Evolutionary conservation across 2,797 vertebrate species (phyloP).

Genomic region (Sebastes alutus): DNA sequence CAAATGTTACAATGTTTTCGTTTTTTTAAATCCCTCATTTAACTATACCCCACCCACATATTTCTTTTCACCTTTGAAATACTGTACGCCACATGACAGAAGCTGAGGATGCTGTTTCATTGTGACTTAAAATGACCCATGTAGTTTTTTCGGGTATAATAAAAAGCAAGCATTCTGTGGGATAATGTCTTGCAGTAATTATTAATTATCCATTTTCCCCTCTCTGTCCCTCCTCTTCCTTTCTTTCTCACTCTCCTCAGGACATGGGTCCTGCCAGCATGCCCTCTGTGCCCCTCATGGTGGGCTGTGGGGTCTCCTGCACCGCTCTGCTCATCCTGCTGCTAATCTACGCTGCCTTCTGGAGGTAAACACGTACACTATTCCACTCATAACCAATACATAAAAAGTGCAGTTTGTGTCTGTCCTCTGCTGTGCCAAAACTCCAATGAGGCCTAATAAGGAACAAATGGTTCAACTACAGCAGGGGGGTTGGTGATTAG

Average conservation of each 20-base stretch:
- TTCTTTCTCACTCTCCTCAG: constrained; percentile 66
- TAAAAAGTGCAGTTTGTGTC: constrained; percentile 18
- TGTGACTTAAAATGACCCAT: neutral
- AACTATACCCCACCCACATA: neutral
- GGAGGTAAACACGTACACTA: constrained; percentile 85
- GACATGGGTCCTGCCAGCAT: constrained; percentile 91
- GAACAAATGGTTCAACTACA: constrained; percentile 68
- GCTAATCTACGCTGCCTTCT: constrained; percentile 96
- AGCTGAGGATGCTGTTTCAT: neutral
- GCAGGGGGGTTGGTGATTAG: constrained; percentile 46
- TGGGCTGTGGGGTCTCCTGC: constrained; percentile 97
- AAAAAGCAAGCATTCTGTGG: neutral
- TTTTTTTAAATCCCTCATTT: neutral
- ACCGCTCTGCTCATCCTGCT: constrained; percentile 94
- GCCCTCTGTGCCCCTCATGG: constrained; percentile 96
- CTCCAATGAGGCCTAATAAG: constrained; percentile 67
- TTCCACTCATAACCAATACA: neutral
- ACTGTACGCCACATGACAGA: neutral
- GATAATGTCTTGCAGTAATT: neutral
- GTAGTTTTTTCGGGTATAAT: neutral
- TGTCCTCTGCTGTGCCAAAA: constrained; percentile 49
- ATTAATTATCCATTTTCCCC: neutral
- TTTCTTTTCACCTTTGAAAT: neutral
- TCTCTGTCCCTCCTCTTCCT: neutral
- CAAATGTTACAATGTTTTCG: neutral